Evolutionary conservation across 2,113 vertebrate species (phyloP).

Genomic region (Pterocles burchelli): DNA sequence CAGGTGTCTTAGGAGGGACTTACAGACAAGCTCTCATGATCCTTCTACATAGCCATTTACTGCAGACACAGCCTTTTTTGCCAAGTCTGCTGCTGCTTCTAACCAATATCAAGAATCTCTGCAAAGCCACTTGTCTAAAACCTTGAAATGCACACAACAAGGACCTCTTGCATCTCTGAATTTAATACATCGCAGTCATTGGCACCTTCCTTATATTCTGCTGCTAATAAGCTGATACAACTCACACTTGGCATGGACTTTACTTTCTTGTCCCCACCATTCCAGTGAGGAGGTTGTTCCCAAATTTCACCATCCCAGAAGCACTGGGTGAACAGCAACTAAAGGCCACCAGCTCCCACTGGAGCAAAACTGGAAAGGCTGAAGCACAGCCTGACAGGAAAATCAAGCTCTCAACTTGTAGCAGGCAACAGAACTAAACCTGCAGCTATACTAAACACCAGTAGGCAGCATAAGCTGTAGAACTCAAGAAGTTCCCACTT

Average conservation of each 20-base stretch:
- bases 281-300: neutral
- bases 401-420: neutral
- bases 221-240: neutral
- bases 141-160: neutral
- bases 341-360: neutral
- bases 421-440: neutral
- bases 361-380: neutral
- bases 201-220: neutral
- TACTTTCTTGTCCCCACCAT: neutral
- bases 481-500: neutral
- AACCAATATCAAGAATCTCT: neutral
- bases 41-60: neutral
- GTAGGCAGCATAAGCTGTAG: neutral
- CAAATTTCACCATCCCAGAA: neutral
- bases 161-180: neutral
- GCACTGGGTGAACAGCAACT: neutral
- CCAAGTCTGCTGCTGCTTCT: neutral
- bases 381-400: neutral
- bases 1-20: neutral
- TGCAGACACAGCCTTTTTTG: neutral
- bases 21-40: neutral
- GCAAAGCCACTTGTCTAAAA: neutral
- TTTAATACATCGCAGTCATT: neutral
- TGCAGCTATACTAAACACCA: neutral
- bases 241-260: neutral